Conservation (phyloP, 2,888 invertebrate species). For the Sthenelais limicola region DNA sequence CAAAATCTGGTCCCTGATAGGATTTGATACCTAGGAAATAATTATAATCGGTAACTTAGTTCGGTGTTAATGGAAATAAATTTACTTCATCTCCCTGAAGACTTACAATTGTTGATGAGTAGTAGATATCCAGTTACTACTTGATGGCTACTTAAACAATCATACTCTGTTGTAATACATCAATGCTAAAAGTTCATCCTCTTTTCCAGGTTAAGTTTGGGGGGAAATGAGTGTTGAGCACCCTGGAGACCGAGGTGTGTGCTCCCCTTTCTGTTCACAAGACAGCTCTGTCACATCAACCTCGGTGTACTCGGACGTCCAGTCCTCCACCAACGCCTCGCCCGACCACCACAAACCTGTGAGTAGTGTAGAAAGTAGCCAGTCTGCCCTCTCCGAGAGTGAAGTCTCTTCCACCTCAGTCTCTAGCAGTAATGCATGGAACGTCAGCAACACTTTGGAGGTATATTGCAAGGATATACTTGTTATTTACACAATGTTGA, state of each 20-base stretch:
- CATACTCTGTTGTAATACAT: too few species aligned
- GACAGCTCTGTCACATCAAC: conserved; percentile 28
- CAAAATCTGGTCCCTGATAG: too few species aligned
- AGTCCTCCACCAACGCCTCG: neutral
- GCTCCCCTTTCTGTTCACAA: conserved; percentile 24
- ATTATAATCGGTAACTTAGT: too few species aligned
- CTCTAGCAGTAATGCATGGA: conserved; percentile 3
- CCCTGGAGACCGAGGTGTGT: conserved; percentile 10
- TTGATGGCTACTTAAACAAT: too few species aligned
- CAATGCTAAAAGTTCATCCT: too few species aligned
- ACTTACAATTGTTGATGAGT: too few species aligned
- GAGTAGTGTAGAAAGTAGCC: conserved; percentile 17
- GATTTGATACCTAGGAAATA: too few species aligned
- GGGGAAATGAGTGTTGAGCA: conserved; percentile 24
- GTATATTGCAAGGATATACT: too few species aligned
- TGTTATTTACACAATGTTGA: too few species aligned
- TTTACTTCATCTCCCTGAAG: too few species aligned
- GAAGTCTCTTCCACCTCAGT: conserved; percentile 27
- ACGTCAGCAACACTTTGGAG: neutral
- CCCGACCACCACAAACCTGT: neutral
- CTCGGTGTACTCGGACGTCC: neutral
- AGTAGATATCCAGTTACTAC: too few species aligned
- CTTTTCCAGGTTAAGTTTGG: neutral
- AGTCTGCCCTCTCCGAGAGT: conserved; percentile 24
- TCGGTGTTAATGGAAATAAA: too few species aligned